Evolutionary conservation across 2,797 vertebrate genomes (phyloP).

Genomic region (Echeneis naucrates): DNA sequence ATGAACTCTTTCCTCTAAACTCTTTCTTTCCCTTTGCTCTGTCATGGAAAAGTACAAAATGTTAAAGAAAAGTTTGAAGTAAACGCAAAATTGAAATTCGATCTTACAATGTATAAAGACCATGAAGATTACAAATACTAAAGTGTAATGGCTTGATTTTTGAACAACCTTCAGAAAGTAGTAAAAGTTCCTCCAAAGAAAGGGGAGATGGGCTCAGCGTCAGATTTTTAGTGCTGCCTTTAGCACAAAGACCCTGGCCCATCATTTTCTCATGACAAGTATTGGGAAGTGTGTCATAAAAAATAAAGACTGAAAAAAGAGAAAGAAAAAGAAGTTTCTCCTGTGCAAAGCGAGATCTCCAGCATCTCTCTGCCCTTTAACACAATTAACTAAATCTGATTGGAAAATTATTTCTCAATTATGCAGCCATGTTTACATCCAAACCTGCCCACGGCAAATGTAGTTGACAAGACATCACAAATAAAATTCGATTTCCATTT

Average conservation of each 20-base stretch:
- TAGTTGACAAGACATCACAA: slow-evolving; percentile 64
- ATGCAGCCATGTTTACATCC: slow-evolving; percentile 63
- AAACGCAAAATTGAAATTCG: neutral
- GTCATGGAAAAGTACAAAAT: too few species aligned
- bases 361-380: slow-evolving; percentile 45
- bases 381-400: slow-evolving; percentile 48
- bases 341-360: slow-evolving; percentile 29
- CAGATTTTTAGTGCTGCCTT: slow-evolving; percentile 24
- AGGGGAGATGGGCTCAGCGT: slow-evolving; percentile 12
- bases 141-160: slow-evolving; percentile 1
- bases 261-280: slow-evolving; percentile 18
- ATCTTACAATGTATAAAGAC: neutral
- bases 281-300: slow-evolving; percentile 16
- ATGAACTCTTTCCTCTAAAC: too few species aligned
- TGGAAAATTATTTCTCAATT: slow-evolving; percentile 60
- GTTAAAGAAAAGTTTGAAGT: neutral
- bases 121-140: slow-evolving; percentile 4
- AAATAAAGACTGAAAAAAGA: neutral
- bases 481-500: slow-evolving; percentile 76
- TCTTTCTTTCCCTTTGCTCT: too few species aligned
- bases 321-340: neutral
- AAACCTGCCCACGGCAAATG: slow-evolving; percentile 44
- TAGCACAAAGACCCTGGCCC: slow-evolving; percentile 1
- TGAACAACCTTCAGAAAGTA: slow-evolving; percentile 14
- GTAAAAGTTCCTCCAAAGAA: slow-evolving; percentile 11